Evolutionary conservation across 1,140 invertebrate species (phyloP).

Genomic region (Diorhabda carinulata): DNA sequence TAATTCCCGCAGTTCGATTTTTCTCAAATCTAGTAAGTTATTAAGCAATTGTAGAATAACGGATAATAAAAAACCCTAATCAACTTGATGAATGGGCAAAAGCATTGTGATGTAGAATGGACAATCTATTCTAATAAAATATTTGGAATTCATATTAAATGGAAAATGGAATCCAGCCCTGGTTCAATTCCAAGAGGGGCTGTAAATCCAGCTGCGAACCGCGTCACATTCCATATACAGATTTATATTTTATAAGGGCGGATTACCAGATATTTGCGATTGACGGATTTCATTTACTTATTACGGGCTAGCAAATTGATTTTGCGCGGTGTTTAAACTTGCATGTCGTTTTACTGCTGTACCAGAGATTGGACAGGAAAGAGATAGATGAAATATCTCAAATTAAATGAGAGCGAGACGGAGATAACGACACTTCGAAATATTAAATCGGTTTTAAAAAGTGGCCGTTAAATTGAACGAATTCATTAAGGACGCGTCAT

Average conservation of each 20-base stretch:
- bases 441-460: constrained; percentile 19
- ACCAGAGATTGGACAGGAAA: background rate
- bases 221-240: constrained; percentile 38
- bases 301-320: constrained; percentile 32
- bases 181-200: constrained; percentile 4
- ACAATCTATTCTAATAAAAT: no score
- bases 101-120: no score
- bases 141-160: no score
- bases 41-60: no score
- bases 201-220: constrained; percentile 33
- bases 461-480: constrained; percentile 11
- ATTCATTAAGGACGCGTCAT: constrained; percentile 17
- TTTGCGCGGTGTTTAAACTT: constrained; percentile 23
- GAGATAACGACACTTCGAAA: constrained; percentile 9
- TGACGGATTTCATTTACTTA: constrained; percentile 39
- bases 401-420: background rate
- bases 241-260: constrained; percentile 39
- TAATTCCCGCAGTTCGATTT: no score
- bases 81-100: no score
- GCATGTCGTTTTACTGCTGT: constrained; percentile 15
- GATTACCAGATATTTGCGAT: constrained; percentile 39
- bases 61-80: no score
- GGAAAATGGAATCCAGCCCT: background rate
- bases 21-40: no score
- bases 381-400: no score